These are phyloP conservation scores for Rafetus swinhoei DNA, from an alignment of 2,113 vertebrate species.

Conservation along the genomic window DNA sequence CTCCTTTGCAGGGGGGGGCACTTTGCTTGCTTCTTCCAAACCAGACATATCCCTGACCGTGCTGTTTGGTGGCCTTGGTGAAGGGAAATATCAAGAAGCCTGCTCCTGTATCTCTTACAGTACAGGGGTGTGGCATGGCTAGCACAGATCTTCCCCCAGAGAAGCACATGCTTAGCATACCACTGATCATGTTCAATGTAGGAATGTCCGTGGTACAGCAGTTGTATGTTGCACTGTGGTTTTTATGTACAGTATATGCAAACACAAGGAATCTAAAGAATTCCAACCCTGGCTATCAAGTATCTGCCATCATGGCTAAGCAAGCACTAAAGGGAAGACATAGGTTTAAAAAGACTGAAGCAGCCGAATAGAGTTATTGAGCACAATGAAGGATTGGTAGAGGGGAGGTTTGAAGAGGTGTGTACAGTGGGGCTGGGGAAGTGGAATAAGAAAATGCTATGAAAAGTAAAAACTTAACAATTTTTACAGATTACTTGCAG, in stretches of 20 bases:
- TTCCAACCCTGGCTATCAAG: neutral
- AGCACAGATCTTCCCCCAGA: neutral
- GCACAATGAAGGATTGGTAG: rapidly evolving
- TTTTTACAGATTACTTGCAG: neutral
- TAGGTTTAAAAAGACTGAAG: neutral
- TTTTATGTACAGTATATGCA: neutral
- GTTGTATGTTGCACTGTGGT: neutral
- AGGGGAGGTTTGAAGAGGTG: neutral
- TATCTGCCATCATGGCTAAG: neutral
- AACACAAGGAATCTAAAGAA: neutral
- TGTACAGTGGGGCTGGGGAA: neutral
- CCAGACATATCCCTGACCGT: neutral
- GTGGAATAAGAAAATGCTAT: neutral
- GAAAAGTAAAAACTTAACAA: neutral
- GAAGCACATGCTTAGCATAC: neutral
- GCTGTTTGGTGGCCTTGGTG: neutral
- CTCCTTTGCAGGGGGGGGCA: neutral
- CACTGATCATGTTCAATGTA: neutral
- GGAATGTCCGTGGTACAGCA: neutral
- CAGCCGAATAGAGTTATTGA: neutral
- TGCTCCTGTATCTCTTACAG: neutral
- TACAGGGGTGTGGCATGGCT: neutral
- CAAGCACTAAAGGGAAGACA: neutral
- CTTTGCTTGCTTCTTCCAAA: neutral
- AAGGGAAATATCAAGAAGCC: neutral